phyloP scores from a whole-genome alignment of 2,113 vertebrate species.

The Rhinoderma darwinii region DNA sequence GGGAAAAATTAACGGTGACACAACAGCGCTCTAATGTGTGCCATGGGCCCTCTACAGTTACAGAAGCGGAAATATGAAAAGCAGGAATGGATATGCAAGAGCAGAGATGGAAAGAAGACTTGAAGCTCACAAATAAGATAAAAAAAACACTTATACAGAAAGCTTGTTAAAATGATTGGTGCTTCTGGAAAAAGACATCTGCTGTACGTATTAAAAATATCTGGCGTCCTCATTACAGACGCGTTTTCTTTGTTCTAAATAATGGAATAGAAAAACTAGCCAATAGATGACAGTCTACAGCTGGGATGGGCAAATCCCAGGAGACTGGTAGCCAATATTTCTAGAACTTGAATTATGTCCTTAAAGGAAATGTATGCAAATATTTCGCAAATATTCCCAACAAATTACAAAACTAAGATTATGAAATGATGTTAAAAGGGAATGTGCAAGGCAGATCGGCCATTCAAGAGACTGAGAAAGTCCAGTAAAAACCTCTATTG shows the following conservation, averaged over 20 bases:
- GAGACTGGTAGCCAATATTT: not conserved
- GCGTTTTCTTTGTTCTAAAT: not conserved
- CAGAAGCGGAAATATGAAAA: not conserved
- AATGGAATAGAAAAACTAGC: not conserved
- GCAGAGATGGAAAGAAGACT: not conserved
- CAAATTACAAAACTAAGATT: no score
- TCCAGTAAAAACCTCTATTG: no score
- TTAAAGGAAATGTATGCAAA: not conserved
- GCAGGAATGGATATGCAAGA: not conserved
- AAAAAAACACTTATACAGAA: not conserved
- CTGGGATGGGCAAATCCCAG: not conserved
- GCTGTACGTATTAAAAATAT: not conserved
- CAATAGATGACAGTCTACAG: not conserved
- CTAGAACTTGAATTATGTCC: not conserved
- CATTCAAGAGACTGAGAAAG: no score
- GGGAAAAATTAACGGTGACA: no score
- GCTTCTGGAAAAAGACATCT: not conserved
- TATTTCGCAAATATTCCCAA: no score
- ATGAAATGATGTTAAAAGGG: no score
- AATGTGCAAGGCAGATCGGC: no score
- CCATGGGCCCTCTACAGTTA: no score
- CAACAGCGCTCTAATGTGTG: no score
- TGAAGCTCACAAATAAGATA: not conserved
- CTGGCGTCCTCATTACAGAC: not conserved
- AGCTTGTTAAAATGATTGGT: not conserved